Evolutionary conservation across 2,113 vertebrate species (phyloP).

Genomic region (Calyptomena viridis): DNA sequence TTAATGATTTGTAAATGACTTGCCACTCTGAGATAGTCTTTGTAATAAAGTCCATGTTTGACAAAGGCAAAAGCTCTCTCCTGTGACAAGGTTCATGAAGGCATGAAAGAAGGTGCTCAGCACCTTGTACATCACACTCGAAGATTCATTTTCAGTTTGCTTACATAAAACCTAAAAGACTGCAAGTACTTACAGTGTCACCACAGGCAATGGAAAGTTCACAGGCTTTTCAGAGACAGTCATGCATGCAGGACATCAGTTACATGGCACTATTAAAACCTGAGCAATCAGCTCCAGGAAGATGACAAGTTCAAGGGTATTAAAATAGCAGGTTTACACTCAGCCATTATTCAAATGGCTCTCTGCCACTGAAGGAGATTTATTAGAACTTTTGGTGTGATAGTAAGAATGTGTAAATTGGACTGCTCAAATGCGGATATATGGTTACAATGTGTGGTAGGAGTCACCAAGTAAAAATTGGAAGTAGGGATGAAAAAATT

Average conservation of each 20-base stretch:
- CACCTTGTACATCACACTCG: background rate
- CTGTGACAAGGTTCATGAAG: background rate
- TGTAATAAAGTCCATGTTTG: background rate
- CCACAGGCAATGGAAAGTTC: background rate
- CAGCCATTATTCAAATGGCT: background rate
- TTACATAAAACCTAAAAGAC: background rate
- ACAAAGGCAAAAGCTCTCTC: background rate
- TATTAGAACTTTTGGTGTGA: background rate
- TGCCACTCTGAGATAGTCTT: background rate
- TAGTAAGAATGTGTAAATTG: background rate
- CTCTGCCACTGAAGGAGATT: background rate
- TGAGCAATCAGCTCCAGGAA: background rate
- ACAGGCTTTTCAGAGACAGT: background rate
- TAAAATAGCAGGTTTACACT: background rate
- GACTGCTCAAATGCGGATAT: background rate
- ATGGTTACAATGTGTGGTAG: background rate
- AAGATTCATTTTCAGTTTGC: background rate
- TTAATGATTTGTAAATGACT: background rate
- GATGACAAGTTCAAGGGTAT: background rate
- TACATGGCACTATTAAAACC: background rate
- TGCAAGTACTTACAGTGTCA: background rate
- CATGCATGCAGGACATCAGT: background rate
- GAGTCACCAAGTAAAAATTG: background rate
- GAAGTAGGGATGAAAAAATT: background rate
- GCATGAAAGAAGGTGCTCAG: background rate